Conservation (phyloP, 2,888 invertebrate genomes). For the Trichogramma dendrolimi region DNA sequence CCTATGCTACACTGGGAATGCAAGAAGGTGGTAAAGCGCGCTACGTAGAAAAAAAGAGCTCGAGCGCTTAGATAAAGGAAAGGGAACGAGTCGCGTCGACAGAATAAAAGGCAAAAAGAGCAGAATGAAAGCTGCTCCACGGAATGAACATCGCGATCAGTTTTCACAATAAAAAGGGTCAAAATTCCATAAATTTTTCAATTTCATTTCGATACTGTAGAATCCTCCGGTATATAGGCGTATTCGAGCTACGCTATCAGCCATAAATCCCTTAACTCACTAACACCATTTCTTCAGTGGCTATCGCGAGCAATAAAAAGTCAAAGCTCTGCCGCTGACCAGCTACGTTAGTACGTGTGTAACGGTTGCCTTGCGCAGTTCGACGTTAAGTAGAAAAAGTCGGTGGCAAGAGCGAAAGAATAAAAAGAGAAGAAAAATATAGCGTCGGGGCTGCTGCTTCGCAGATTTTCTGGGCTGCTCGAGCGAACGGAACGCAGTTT, state of each 20-base stretch:
- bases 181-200: slow-evolving; percentile 23
- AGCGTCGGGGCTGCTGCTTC: no score
- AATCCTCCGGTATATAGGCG: no score
- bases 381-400: slow-evolving; percentile 16
- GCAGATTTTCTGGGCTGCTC: no score
- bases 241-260: no score
- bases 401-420: slow-evolving; percentile 3
- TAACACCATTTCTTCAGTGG: slow-evolving; percentile 12
- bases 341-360: background rate
- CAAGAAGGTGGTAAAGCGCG: background rate
- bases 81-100: no score
- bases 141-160: background rate
- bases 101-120: no score
- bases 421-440: no score
- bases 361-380: slow-evolving; percentile 7
- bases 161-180: background rate
- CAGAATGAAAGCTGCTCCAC: no score
- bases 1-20: background rate
- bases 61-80: no score
- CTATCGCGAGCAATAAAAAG: slow-evolving; percentile 17
- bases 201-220: slow-evolving; percentile 16
- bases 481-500: no score
- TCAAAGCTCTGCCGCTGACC: background rate
- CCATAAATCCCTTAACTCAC: slow-evolving; percentile 21
- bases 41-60: no score